These are phyloP conservation scores for Cenopis cana DNA, from an alignment of 2,888 invertebrate species.

Conservation along the genomic window DNA sequence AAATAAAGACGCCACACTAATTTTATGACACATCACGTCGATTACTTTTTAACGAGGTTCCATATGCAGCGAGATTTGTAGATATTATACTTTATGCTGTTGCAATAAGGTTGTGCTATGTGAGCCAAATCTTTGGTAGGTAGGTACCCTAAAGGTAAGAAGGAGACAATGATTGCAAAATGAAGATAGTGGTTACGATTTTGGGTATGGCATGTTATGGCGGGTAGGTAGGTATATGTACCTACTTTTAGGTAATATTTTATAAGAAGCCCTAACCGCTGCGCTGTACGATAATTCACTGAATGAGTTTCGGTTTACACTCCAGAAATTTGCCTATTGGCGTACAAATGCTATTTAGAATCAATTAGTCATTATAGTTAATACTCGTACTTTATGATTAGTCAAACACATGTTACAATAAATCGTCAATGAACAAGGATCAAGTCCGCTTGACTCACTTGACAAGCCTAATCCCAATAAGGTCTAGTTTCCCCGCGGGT, in stretches of 20 bases:
- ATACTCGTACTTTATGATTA: too few species aligned
- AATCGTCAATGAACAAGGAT: too few species aligned
- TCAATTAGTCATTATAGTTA: too few species aligned
- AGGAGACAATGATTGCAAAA: slow-evolving; percentile 18
- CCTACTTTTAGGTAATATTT: too few species aligned
- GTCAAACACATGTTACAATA: too few species aligned
- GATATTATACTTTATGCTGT: slow-evolving; percentile 5
- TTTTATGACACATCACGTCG: slow-evolving; percentile 1
- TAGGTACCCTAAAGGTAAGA: not conserved
- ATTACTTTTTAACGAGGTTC: slow-evolving; percentile 6
- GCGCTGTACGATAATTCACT: not conserved
- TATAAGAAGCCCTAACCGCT: not conserved
- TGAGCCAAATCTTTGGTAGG: not conserved
- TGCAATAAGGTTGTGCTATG: not conserved
- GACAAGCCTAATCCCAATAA: too few species aligned
- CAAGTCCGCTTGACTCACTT: too few species aligned
- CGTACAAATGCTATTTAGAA: too few species aligned
- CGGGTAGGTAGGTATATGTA: not conserved
- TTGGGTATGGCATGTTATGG: not conserved
- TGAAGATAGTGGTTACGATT: slow-evolving; percentile 9
- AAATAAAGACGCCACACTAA: not conserved
- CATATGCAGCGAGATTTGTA: slow-evolving; percentile 9
- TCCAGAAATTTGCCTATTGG: too few species aligned
- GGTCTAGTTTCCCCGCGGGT: too few species aligned
- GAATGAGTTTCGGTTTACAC: not conserved